phyloP scores from a whole-genome alignment of 2,888 invertebrate genomes.

The Alitta virens region DNA sequence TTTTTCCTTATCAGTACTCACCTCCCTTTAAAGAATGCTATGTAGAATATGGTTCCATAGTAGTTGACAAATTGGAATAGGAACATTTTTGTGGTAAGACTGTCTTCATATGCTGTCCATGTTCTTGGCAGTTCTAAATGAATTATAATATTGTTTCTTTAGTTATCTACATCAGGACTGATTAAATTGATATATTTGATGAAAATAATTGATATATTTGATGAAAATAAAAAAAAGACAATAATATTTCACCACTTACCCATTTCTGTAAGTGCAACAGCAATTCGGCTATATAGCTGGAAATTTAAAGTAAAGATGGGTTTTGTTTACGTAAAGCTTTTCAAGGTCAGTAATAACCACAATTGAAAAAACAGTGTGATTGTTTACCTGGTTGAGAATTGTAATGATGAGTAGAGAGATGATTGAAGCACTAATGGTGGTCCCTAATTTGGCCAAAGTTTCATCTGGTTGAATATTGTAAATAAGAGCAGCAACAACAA shows the following conservation, averaged over 20 bases:
- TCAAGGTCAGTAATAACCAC: too few relatives aligned
- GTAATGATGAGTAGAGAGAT: slow-evolving; percentile 90
- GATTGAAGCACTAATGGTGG: slow-evolving; percentile 83
- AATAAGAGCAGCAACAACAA: slow-evolving; percentile 63
- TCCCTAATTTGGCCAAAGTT: slow-evolving; percentile 58
- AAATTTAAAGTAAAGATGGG: not conserved
- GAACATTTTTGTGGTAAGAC: slow-evolving; percentile 89
- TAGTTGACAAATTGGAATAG: slow-evolving; percentile 93
- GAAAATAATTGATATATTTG: too few relatives aligned
- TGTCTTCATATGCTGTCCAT: slow-evolving; percentile 93
- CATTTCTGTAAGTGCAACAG: slow-evolving; percentile 18
- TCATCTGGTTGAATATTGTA: slow-evolving; percentile 33
- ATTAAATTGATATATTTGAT: too few relatives aligned
- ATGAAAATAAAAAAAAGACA: too few relatives aligned
- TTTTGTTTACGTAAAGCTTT: too few relatives aligned
- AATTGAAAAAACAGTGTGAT: too few relatives aligned
- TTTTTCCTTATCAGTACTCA: too few relatives aligned
- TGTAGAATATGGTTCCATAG: slow-evolving; percentile 94
- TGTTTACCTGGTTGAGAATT: slow-evolving; percentile 70
- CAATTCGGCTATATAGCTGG: slow-evolving; percentile 18
- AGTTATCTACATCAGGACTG: too few relatives aligned
- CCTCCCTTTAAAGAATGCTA: slow-evolving; percentile 92
- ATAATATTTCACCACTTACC: slow-evolving; percentile 1
- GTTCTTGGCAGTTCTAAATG: slow-evolving; percentile 73
- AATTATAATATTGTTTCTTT: too few relatives aligned